Conservation (phyloP, 2,113 vertebrate species). For the Equus quagga region DNA sequence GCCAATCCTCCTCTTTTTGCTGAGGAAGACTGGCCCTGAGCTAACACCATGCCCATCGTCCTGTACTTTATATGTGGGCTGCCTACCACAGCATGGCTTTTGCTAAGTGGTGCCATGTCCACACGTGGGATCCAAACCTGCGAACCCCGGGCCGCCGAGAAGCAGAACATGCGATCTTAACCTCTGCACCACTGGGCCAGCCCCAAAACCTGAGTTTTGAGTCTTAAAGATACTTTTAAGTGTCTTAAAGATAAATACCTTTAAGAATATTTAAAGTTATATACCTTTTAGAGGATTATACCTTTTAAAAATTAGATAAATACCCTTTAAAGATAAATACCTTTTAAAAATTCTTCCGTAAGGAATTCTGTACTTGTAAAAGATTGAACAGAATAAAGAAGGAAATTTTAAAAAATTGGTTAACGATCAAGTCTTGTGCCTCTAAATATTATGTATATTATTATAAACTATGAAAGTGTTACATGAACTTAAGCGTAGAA, state of each 20-base stretch:
- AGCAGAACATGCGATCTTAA: too few species aligned
- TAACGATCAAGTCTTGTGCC: conserved; percentile 18
- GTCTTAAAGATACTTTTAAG: not conserved
- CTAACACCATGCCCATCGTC: too few species aligned
- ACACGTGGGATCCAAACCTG: too few species aligned
- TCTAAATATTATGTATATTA: not conserved
- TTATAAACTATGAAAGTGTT: not conserved
- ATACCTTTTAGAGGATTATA: not conserved
- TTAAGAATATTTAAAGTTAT: not conserved
- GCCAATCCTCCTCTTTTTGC: too few species aligned
- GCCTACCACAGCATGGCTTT: too few species aligned
- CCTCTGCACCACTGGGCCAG: too few species aligned
- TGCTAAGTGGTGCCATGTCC: too few species aligned
- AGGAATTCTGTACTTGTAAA: not conserved
- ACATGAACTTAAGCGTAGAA: not conserved
- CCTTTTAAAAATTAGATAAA: not conserved
- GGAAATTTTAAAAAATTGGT: not conserved
- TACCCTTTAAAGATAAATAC: not conserved
- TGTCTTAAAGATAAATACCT: not conserved
- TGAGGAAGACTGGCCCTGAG: too few species aligned
- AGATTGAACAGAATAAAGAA: not conserved
- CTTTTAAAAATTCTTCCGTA: not conserved
- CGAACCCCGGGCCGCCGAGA: too few species aligned
- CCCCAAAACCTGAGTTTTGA: not conserved
- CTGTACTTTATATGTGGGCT: too few species aligned